Evolutionary conservation across 2,888 invertebrate species (phyloP).

Genomic region (Endotricha flammealis): DNA sequence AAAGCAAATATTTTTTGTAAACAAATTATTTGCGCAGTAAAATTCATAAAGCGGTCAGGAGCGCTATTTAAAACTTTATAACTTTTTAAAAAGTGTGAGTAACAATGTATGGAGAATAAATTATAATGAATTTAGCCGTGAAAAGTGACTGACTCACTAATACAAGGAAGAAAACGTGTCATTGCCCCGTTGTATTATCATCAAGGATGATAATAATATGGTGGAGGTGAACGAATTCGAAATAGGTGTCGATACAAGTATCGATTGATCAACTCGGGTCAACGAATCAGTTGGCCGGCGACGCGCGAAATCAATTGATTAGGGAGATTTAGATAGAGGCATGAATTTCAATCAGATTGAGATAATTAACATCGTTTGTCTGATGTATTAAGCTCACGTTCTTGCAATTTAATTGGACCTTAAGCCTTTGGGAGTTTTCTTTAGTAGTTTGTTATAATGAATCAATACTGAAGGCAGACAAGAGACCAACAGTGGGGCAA

Average conservation of each 20-base stretch:
- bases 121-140: neutral
- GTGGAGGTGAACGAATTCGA: slow-evolving; percentile 33
- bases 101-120: neutral
- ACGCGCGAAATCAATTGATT: slow-evolving; percentile 21
- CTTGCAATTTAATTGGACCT: too few species aligned
- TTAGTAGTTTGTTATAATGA: too few species aligned
- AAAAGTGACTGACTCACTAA: neutral
- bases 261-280: slow-evolving; percentile 30
- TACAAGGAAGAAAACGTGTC: slow-evolving; percentile 3
- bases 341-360: neutral
- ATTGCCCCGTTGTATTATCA: slow-evolving; percentile 9
- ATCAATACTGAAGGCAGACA: too few species aligned
- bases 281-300: slow-evolving; percentile 24
- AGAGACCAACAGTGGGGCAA: too few species aligned
- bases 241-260: slow-evolving; percentile 26
- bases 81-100: neutral
- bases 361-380: neutral
- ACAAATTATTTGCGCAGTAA: too few species aligned
- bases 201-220: slow-evolving; percentile 4
- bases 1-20: too few species aligned
- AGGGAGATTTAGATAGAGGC: slow-evolving; percentile 2
- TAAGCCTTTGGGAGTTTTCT: too few species aligned
- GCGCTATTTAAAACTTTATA: neutral
- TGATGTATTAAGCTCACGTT: too few species aligned
- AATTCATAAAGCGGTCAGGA: too few species aligned